Conservation (phyloP, 2,888 invertebrate species). For the Liposcelis brunnea region DNA sequence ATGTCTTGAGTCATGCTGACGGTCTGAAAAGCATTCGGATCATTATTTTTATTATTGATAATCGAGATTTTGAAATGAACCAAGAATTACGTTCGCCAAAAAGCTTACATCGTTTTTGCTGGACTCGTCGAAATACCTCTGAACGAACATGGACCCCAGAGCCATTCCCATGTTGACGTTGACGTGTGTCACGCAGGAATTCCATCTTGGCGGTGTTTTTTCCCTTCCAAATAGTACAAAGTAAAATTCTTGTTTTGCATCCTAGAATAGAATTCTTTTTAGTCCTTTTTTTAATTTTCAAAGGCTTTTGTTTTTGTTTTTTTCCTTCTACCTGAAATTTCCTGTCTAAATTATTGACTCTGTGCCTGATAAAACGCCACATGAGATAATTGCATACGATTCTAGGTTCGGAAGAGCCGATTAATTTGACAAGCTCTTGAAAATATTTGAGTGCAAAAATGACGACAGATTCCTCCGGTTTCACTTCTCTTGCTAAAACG, state of each 20-base stretch:
- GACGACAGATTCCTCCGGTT: slow-evolving; percentile 47
- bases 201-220: slow-evolving; percentile 72
- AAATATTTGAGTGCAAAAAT: slow-evolving; percentile 58
- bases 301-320: too few species aligned
- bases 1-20: slow-evolving; percentile 75
- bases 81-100: too few species aligned
- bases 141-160: slow-evolving; percentile 77
- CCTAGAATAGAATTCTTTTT: slow-evolving; percentile 28
- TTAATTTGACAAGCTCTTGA: slow-evolving; percentile 43
- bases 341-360: slow-evolving; percentile 72
- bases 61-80: too few species aligned
- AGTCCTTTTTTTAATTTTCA: background rate
- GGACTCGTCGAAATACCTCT: slow-evolving; percentile 72
- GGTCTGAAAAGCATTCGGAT: slow-evolving; percentile 27
- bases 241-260: slow-evolving; percentile 68
- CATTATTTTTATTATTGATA: background rate
- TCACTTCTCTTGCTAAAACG: slow-evolving; percentile 44
- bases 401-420: slow-evolving; percentile 26
- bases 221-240: slow-evolving; percentile 59
- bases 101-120: slow-evolving; percentile 52
- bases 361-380: slow-evolving; percentile 69
- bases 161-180: slow-evolving; percentile 69
- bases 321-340: slow-evolving; percentile 34
- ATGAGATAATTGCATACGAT: slow-evolving; percentile 62
- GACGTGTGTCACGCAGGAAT: slow-evolving; percentile 76